Conservation (phyloP, 1,140 invertebrate species). For the Achroia grisella region DNA sequence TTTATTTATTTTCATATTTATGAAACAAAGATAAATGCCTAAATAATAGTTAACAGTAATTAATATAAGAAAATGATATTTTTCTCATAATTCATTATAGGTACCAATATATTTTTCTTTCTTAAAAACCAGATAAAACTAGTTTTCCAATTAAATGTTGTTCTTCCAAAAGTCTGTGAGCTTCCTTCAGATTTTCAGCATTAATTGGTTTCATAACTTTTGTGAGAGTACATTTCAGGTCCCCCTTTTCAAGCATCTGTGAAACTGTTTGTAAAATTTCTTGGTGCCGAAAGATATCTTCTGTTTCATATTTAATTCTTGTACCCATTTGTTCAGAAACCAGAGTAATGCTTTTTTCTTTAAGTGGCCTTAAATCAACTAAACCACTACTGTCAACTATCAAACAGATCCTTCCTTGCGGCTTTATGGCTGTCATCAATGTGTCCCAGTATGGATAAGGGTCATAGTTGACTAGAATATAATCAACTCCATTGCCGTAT, state of each 20-base stretch:
- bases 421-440: conserved; percentile 48
- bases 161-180: conserved; percentile 45
- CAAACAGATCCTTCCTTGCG: conserved; percentile 56
- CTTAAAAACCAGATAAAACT: conserved; percentile 43
- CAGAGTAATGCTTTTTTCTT: conserved; percentile 58
- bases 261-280: conserved; percentile 47
- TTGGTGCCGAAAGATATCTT: conserved; percentile 41
- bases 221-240: conserved; percentile 40
- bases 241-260: conserved; percentile 43
- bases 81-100: no score
- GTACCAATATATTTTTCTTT: no score
- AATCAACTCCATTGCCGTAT: conserved; percentile 43
- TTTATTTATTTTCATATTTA: not conserved
- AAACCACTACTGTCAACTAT: conserved; percentile 51
- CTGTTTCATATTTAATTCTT: conserved; percentile 52
- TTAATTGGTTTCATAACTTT: conserved; percentile 52
- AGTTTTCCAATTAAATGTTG: conserved; percentile 44
- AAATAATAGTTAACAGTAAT: no score
- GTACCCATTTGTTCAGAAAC: conserved; percentile 58
- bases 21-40: no score
- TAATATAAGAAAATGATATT: no score
- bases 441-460: conserved; percentile 58
- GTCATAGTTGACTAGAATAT: conserved; percentile 56
- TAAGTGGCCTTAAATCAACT: conserved; percentile 45
- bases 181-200: conserved; percentile 44